Percentiles rank a stretch among this genome's conserved stretches.
Evolutionary conservation across 2,797 vertebrate genomes (phyloP).

Genomic region (Acomys russatus): DNA sequence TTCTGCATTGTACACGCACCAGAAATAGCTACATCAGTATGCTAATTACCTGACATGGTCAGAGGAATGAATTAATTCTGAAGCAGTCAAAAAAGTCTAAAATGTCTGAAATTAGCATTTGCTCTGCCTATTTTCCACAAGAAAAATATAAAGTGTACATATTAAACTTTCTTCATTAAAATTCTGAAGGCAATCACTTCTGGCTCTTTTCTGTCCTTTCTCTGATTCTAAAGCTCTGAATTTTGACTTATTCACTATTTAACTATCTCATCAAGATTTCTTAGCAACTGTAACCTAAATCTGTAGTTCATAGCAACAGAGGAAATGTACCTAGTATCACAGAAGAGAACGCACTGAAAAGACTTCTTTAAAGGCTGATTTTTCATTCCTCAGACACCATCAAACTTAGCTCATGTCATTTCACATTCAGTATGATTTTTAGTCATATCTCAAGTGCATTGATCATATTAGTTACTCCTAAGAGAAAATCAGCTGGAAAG

Average conservation of each 20-base stretch:
- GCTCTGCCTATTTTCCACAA: slow-evolving; percentile 43
- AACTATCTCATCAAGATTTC: slow-evolving; percentile 38
- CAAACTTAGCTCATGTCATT: neutral
- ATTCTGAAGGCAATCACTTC: slow-evolving; percentile 28
- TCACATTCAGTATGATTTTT: neutral
- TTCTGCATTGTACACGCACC: slow-evolving; percentile 18
- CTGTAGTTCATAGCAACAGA: slow-evolving; percentile 38
- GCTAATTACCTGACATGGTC: slow-evolving; percentile 25
- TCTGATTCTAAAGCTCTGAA: slow-evolving; percentile 18
- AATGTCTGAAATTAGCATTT: slow-evolving; percentile 54
- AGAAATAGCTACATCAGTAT: slow-evolving; percentile 36
- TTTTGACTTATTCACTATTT: neutral
- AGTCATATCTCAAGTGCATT: neutral
- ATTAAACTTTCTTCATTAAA: slow-evolving; percentile 39
- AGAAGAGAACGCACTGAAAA: neutral
- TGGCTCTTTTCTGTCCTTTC: neutral
- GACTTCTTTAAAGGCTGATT: neutral
- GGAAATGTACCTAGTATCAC: slow-evolving; percentile 21
- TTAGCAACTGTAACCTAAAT: slow-evolving; percentile 26
- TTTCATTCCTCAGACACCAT: neutral
- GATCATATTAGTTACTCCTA: slow-evolving; percentile 21
- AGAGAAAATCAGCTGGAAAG: neutral
- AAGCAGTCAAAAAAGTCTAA: slow-evolving; percentile 35
- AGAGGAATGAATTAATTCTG: slow-evolving; percentile 29
- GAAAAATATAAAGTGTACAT: neutral